phyloP scores from a whole-genome alignment of 2,113 vertebrate genomes.

The Catharus bicknelli region DNA sequence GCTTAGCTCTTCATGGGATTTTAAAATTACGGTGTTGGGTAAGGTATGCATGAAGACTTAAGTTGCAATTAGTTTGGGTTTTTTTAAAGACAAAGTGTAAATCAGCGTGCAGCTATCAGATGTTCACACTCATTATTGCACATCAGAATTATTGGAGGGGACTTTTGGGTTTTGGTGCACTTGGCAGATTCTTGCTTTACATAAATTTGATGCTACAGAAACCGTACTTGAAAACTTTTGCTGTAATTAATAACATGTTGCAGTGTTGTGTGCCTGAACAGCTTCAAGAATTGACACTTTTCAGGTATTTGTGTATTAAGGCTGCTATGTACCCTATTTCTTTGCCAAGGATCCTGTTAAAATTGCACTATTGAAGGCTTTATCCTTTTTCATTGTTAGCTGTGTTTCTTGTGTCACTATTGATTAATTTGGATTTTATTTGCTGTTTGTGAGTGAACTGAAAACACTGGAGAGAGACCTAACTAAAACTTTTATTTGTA shows the following conservation, averaged over 20 bases:
- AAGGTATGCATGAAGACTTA: not conserved
- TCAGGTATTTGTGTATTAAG: not conserved
- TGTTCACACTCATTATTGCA: not conserved
- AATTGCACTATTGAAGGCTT: not conserved
- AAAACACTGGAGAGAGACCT: not conserved
- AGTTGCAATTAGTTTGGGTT: not conserved
- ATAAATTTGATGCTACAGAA: not conserved
- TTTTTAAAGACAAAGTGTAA: not conserved
- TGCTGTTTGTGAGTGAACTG: not conserved
- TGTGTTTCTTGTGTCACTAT: not conserved
- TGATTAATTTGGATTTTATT: not conserved
- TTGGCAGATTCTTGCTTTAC: not conserved
- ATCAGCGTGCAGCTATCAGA: accelerated
- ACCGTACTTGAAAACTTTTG: not conserved
- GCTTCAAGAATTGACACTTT: not conserved
- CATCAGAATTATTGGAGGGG: not conserved
- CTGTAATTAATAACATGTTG: not conserved
- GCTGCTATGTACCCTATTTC: not conserved
- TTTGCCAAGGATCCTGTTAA: not conserved
- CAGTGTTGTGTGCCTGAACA: not conserved
- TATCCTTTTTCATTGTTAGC: not conserved
- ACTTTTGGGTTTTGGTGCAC: accelerated
- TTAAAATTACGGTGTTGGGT: not conserved
- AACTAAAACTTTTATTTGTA: not conserved
- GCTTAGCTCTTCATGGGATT: not conserved